phyloP scores from a whole-genome alignment of 2,888 invertebrate genomes.

The Caenorhabditis afra region DNA sequence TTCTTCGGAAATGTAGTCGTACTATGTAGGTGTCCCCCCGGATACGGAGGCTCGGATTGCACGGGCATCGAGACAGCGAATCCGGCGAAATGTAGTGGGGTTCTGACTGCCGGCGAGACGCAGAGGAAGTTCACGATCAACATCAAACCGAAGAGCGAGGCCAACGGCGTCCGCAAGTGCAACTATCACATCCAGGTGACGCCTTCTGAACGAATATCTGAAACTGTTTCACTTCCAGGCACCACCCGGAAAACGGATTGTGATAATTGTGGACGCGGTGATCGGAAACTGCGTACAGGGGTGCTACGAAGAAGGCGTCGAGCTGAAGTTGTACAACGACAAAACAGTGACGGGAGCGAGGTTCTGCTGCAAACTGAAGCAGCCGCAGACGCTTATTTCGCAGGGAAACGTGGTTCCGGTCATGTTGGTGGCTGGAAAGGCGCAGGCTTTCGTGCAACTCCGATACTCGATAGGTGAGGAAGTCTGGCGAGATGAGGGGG shows the following conservation, averaged over 20 bases:
- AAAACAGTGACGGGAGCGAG: constrained; percentile 56
- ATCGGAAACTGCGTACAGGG: constrained; percentile 62
- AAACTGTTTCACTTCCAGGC: constrained; percentile 14
- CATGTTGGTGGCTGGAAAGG: constrained; percentile 43
- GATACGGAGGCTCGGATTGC: constrained; percentile 57
- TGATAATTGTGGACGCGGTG: constrained; percentile 55
- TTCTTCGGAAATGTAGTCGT: background rate
- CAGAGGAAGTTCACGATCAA: constrained; percentile 59
- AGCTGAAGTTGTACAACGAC: constrained; percentile 55
- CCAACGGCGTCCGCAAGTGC: constrained; percentile 47
- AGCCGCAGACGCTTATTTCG: constrained; percentile 44
- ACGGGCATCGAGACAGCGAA: constrained; percentile 51
- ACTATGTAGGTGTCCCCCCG: constrained; percentile 54
- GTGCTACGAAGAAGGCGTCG: constrained; percentile 60
- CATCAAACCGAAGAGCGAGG: constrained; percentile 40
- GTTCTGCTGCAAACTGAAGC: constrained; percentile 55
- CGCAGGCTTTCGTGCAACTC: constrained; percentile 58
- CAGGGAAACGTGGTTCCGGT: constrained; percentile 44
- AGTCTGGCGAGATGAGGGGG: background rate
- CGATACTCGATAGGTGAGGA: constrained; percentile 42
- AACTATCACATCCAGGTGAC: constrained; percentile 61
- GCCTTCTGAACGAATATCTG: background rate
- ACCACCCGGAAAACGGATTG: constrained; percentile 51
- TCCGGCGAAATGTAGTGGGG: constrained; percentile 51
- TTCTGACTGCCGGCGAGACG: constrained; percentile 42